These are phyloP conservation scores for Pandemis heparana DNA, from an alignment of 2,888 invertebrate species.

Conservation along the genomic window DNA sequence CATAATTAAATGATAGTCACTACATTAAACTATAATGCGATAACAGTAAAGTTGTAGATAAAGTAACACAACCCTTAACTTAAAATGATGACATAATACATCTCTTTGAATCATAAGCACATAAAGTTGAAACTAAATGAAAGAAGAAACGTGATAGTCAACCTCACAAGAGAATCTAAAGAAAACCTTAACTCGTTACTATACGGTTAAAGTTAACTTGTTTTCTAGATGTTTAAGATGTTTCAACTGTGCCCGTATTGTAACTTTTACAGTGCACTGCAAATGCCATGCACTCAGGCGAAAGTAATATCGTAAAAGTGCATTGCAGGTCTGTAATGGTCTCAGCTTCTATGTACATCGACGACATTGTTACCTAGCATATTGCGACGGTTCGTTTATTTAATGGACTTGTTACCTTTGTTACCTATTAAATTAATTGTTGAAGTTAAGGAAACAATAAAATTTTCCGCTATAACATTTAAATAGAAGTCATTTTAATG, in stretches of 20 bases:
- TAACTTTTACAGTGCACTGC: conserved; percentile 3
- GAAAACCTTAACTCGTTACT: background rate
- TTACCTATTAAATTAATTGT: conserved; percentile 1
- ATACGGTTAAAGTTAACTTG: background rate
- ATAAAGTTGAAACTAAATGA: background rate
- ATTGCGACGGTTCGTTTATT: background rate
- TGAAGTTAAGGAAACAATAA: background rate
- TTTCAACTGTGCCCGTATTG: background rate
- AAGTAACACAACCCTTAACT: background rate
- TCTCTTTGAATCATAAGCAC: background rate
- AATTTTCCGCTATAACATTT: background rate
- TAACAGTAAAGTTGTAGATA: no score
- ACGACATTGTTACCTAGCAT: conserved; percentile 7
- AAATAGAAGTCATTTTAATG: background rate
- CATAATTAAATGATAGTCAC: no score
- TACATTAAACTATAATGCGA: no score
- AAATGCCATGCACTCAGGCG: conserved; percentile 28
- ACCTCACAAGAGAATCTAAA: background rate
- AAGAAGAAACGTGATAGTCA: background rate
- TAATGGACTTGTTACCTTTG: background rate
- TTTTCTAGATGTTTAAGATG: background rate
- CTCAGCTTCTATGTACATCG: conserved; percentile 8
- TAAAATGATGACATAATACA: background rate
- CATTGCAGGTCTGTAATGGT: conserved; percentile 37
- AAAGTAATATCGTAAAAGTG: conserved; percentile 37